A percentile compares a stretch with the other conserved stretches of the same genome.
phyloP scores from a whole-genome alignment of 2,888 invertebrate genomes.

The Stomorhina lunata region DNA sequence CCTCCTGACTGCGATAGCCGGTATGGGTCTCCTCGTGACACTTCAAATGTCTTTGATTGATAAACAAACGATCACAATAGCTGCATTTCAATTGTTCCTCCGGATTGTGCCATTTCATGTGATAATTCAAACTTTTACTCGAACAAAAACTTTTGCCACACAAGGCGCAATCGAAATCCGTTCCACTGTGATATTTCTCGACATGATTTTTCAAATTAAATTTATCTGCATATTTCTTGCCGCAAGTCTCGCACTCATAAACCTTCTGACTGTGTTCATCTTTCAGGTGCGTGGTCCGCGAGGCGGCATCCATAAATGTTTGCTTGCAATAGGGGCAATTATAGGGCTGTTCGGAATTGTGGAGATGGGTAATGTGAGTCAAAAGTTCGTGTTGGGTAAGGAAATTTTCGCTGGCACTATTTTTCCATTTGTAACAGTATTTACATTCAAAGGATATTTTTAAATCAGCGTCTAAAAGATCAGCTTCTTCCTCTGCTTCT shows the following conservation, averaged over 20 bases:
- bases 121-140: conserved; percentile 75
- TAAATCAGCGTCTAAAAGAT: conserved; percentile 54
- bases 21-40: conserved; percentile 75
- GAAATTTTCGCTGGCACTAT: conserved; percentile 67
- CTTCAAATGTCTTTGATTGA: conserved; percentile 74
- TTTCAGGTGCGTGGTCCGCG: conserved; percentile 75
- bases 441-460: conserved; percentile 70
- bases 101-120: conserved; percentile 76
- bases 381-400: conserved; percentile 71
- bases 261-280: conserved; percentile 73
- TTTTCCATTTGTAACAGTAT: conserved; percentile 72
- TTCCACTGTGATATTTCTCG: conserved; percentile 76
- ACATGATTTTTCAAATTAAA: conserved; percentile 74
- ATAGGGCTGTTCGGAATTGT: conserved; percentile 73
- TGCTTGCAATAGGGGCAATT: conserved; percentile 73
- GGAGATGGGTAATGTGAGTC: conserved; percentile 71
- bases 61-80: conserved; percentile 75
- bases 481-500: conserved; percentile 21
- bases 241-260: conserved; percentile 72
- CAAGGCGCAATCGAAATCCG: conserved; percentile 73
- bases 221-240: conserved; percentile 75
- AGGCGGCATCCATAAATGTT: conserved; percentile 75
- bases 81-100: conserved; percentile 73
- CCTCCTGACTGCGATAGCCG: conserved; percentile 72
- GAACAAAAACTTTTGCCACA: conserved; percentile 76